Base-by-base conservation (phyloP, 37 sponge, comb jelly and placozoan genomes). In the Petrosia ficiformis region DNA sequence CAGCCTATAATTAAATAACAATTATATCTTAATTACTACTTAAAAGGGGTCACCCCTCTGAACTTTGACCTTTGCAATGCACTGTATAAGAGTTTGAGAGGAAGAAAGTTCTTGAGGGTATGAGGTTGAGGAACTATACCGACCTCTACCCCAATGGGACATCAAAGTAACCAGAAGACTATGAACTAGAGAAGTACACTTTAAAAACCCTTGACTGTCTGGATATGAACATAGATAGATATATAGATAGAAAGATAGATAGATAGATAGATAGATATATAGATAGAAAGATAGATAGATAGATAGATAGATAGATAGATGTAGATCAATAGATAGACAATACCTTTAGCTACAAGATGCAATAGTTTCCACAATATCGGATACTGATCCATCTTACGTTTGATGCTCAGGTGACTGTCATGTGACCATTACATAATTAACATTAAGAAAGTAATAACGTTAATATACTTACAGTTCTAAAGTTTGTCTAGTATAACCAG, bases 291-390 rank as follows among this genome's bases (percentile, higher is more conserved):
- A n/a, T n/a, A n/a, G n/a, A n/a, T n/a, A n/a, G n/a, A n/a, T n/a
- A n/a, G n/a, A n/a, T n/a, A n/a, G n/a, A n/a, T n/a, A n/a, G n/a
- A n/a, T n/a, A n/a, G n/a, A n/a, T n/a, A n/a, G n/a, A n/a, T n/a
- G n/a, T n/a, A n/a, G n/a, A n/a, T 19, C 16, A 19, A 16, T 19
- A 21, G 8, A 42, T 56, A 42, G 48, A 26, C 32, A 3, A 2
- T 10, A 60, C 44, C 44, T 35, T 66, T 67, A 25, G 80, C 57
- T 14, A 79, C 14, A 28, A 79, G 61, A 22, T 16, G 30, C n/a
- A 79, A 61, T 19, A 68, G 26, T 26, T 79, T 42, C 80, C 80
- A 79, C 44, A 79, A 40, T n/a, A 80, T 66, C 32, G 81, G 81
- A 30, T 71, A 34, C n/a, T 64, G 0, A 38, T 80, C 73, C 30